Base-by-base conservation (phyloP, 2,888 invertebrate species). In the Galerucella calmariensis region DNA sequence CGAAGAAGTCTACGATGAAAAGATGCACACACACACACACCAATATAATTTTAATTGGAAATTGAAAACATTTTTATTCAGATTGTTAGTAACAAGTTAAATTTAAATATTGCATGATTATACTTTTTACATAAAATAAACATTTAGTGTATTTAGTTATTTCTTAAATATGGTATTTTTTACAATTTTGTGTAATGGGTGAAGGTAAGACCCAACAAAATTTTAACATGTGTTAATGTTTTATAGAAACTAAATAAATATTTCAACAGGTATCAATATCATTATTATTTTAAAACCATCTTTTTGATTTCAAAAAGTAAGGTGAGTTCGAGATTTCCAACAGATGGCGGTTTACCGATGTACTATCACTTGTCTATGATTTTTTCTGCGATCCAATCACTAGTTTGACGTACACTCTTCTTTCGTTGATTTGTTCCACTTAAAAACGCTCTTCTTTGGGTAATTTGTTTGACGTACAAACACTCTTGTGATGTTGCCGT, bases 161-260 rank as follows among this genome's bases (percentile, higher is more conserved):
- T 56, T 56, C 56, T 20, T 48, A 14, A 48, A 48, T 41, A 48
- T 14, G 16, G 56, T 56, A 56, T 56, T 56, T 56, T 16, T 20
- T 56, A 56, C 16, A n/a, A 16, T 56, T 10, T 56, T 56, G 16
- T 56, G 56, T 56, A 16, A 56, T 10, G 56, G 56, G 56, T 56
- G 56, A 56, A 20, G 56, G 56, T 16, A 20, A 56, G 20, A 16
- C 56, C 56, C 56, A n/a, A n/a, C 56, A 16, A 9, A 56, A 10
- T 56, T 20, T 20, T 20, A 12, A 12, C 12, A 56, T 56, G 56
- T 56, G 20, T 9, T 20, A 56, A 20, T 56, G 56, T 56, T 56
- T 56, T 56, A 20, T 56, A 56, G 20, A 20, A 16, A 56, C 20
- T 16, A 56, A 56, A 56, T 56, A 56, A 56, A 56, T 56, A 56